Percentiles rank a stretch among this genome's conserved stretches.
Conservation (phyloP, 2,113 vertebrate genomes). For the Centropus unirufus region DNA sequence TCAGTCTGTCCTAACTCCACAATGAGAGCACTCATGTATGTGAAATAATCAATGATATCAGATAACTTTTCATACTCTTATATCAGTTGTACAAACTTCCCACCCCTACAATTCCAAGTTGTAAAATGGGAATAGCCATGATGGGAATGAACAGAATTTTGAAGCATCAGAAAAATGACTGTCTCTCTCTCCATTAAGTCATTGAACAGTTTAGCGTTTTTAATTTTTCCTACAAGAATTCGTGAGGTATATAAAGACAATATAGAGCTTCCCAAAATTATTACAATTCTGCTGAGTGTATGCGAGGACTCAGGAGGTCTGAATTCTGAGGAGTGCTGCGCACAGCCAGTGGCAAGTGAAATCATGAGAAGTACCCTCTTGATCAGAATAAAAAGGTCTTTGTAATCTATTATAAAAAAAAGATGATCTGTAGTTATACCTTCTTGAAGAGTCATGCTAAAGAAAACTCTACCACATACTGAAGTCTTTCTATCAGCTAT, state of each 20-base stretch:
- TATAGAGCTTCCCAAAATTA: background rate
- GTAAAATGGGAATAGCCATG: fast-evolving
- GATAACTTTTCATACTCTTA: background rate
- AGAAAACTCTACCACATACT: background rate
- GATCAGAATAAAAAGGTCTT: background rate
- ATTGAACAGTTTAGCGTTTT: no score
- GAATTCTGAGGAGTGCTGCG: background rate
- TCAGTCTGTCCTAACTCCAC: background rate
- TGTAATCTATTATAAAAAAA: fast-evolving
- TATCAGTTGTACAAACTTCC: background rate
- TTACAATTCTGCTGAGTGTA: background rate
- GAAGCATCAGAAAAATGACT: background rate
- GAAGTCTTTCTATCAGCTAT: background rate
- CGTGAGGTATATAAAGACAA: background rate
- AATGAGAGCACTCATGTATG: fast-evolving
- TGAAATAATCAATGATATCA: background rate
- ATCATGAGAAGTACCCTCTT: background rate
- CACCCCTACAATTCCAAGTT: fast-evolving
- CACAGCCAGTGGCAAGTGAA: background rate
- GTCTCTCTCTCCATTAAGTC: fast-evolving
- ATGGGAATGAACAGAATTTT: background rate
- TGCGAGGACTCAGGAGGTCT: fast-evolving
- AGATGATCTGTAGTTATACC: background rate
- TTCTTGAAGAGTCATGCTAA: background rate
- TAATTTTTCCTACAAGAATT: background rate